Percentiles rank a stretch among this genome's conserved stretches.
Evolutionary conservation across 2,113 vertebrate species (phyloP).

Genomic region (Lophochroa leadbeateri): DNA sequence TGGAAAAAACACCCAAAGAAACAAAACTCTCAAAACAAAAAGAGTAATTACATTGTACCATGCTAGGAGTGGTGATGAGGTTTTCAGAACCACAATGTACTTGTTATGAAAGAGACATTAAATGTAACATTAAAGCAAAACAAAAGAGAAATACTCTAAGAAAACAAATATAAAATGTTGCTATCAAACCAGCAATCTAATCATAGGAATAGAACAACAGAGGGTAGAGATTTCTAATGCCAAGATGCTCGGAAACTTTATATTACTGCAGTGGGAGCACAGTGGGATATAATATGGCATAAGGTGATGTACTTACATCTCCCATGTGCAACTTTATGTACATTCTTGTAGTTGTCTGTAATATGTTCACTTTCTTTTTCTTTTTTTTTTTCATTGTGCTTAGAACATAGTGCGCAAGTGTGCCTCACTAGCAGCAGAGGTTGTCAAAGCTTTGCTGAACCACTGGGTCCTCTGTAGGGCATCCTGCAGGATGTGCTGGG

Average conservation of each 20-base stretch:
- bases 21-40: not conserved
- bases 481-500: fast-evolving
- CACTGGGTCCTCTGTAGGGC: fast-evolving
- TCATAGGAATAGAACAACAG: not conserved
- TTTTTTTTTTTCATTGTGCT: not conserved
- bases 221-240: not conserved
- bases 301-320: not conserved
- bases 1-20: not conserved
- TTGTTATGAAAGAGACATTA: not conserved
- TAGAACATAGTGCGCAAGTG: not conserved
- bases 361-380: not conserved
- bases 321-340: not conserved
- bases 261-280: not conserved
- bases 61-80: not conserved
- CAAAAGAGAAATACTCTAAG: not conserved
- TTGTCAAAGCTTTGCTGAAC: not conserved
- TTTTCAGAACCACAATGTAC: not conserved
- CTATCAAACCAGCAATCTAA: not conserved
- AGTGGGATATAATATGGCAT: not conserved
- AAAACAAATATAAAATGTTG: not conserved
- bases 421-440: not conserved
- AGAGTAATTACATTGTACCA: not conserved
- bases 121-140: not conserved
- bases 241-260: not conserved
- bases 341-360: not conserved